A percentile compares a stretch with the other conserved stretches of the same genome.
Conservation (phyloP, 1,140 invertebrate genomes). For the Limonius californicus region DNA sequence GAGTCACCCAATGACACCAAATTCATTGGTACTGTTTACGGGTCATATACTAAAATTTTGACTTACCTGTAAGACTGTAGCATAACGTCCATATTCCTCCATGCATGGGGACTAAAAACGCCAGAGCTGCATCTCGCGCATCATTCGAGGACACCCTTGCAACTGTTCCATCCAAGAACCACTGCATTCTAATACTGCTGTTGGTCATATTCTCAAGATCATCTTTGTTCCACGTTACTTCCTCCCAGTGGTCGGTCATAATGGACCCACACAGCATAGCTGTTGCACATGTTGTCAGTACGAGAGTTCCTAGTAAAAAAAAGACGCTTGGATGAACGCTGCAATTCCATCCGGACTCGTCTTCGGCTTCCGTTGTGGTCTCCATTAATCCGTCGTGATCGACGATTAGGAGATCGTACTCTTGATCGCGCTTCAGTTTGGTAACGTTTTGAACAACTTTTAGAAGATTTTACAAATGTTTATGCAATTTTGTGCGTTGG, state of each 20-base stretch:
- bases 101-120: constrained; percentile 79
- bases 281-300: constrained; percentile 62
- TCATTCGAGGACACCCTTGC: constrained; percentile 49
- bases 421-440: constrained; percentile 39
- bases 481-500: too few species aligned
- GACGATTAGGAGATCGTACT: constrained; percentile 45
- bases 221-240: constrained; percentile 68
- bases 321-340: constrained; percentile 41
- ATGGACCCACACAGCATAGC: constrained; percentile 74
- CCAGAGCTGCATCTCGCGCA: constrained; percentile 40
- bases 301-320: constrained; percentile 20
- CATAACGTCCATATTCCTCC: constrained; percentile 85
- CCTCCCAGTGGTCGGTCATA: constrained; percentile 84
- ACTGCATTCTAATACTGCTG: constrained; percentile 54
- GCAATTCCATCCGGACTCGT: constrained; percentile 46
- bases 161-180: constrained; percentile 62
- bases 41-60: too few species aligned
- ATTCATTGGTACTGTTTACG: too few species aligned
- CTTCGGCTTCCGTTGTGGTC: constrained; percentile 45
- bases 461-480: too few species aligned
- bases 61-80: constrained; percentile 66
- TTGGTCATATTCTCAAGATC: constrained; percentile 53
- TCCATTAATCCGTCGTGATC: constrained; percentile 33
- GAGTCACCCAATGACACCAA: too few species aligned
- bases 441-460: constrained; percentile 3